A percentile compares a stretch with the other conserved stretches of the same genome.
These are phyloP conservation scores for Pseudopodoces humilis DNA, from an alignment of 2,113 vertebrate genomes.

Conservation along the genomic window DNA sequence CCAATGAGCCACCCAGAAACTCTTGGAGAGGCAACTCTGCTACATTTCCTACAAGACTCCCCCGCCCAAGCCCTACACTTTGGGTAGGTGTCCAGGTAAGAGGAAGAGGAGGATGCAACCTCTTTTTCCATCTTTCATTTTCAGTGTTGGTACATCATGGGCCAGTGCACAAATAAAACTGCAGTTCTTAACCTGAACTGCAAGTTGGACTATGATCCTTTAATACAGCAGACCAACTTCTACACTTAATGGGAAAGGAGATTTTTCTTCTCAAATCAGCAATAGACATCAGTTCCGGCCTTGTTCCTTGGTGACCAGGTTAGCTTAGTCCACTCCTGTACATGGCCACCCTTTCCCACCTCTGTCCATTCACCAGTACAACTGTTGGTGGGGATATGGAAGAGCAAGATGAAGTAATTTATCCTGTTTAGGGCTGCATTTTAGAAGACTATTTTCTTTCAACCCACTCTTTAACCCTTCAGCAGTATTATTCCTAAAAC, in stretches of 20 bases:
- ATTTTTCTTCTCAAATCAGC: background rate
- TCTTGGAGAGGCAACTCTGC: background rate
- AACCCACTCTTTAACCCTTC: background rate
- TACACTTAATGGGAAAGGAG: background rate
- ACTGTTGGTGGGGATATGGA: background rate
- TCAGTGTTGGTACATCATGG: background rate
- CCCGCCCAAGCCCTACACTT: accelerated
- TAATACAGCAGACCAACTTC: background rate
- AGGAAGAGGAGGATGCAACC: background rate
- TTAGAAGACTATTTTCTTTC: background rate
- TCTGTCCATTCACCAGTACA: background rate
- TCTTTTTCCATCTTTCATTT: background rate
- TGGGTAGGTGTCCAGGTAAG: constrained; percentile 4
- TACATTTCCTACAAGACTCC: background rate
- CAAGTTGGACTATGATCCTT: background rate
- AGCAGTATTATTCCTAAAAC: background rate
- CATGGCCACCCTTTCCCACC: background rate
- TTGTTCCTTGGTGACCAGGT: background rate
- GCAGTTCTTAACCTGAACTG: background rate
- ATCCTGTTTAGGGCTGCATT: background rate
- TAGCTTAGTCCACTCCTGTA: accelerated
- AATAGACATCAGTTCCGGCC: background rate
- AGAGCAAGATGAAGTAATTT: background rate
- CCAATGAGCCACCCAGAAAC: background rate
- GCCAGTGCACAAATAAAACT: background rate